Percentiles rank a stretch among this genome's conserved stretches.
Conservation (phyloP, 2,113 vertebrate genomes). For the Aramus guarauna region DNA sequence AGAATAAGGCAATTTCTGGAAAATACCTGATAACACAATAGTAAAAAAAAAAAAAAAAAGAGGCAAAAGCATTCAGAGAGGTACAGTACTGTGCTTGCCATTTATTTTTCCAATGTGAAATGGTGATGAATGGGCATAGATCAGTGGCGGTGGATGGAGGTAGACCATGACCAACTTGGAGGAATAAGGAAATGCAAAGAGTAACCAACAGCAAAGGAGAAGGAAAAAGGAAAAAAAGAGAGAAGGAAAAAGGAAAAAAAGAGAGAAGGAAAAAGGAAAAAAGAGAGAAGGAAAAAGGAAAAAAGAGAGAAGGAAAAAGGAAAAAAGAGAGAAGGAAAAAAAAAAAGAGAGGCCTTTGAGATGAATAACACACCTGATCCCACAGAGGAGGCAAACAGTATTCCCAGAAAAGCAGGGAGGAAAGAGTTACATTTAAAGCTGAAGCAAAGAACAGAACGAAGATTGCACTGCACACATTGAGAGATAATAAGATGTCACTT, state of each 20-base stretch:
- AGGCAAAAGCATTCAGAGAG: neutral
- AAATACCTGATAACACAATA: neutral
- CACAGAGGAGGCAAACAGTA: neutral
- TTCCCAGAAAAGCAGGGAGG: neutral
- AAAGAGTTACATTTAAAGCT: neutral
- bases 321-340: too few species aligned
- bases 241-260: neutral
- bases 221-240: accelerated
- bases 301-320: too few species aligned
- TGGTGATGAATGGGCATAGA: neutral
- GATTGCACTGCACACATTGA: neutral
- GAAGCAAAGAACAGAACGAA: neutral
- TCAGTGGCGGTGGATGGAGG: neutral
- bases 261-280: too few species aligned
- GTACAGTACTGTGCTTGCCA: neutral
- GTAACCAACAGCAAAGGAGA: neutral
- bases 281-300: too few species aligned
- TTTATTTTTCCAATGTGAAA: neutral
- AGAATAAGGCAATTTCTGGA: neutral
- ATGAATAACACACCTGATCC: neutral
- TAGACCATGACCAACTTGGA: neutral
- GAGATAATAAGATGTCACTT: neutral
- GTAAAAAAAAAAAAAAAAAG: neutral
- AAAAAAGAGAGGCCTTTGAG: neutral
- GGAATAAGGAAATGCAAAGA: neutral